Base-by-base conservation (phyloP, 2,113 vertebrate species). In the Thomomys bottae region DNA sequence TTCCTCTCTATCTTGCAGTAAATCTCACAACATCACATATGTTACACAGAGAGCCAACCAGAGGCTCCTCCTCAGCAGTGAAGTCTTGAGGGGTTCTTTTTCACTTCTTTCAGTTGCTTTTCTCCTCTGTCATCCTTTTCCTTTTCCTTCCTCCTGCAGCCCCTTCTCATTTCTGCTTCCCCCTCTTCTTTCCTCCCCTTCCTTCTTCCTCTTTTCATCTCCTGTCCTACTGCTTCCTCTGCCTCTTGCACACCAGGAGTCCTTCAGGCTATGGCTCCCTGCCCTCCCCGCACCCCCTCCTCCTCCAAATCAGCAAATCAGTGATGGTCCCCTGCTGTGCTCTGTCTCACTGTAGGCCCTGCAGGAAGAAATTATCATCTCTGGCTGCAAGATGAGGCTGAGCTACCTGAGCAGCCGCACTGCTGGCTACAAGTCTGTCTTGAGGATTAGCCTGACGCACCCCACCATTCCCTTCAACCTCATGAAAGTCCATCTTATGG, bases 401-500 rank as follows among this genome's bases (percentile, higher is more conserved):
- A 97, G 98, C 96, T 99, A 99, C 96, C 97, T 99, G 95, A 99
- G 99, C 97, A 99, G 99, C 85, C 98, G 99, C 76, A 99, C 99
- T 3, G 96, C 99, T 0, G 99, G 99, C 94, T 99, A 99, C 96
- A 99, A 99, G 95, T 99, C 99, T 0, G 98, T 99, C 59, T 98
- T 99, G 93, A 97, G 98, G 95, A 98, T 99, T 95, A 98, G 98
- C 92, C 98, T 99, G 96, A 99, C 99, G 30, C 99, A 99, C 94
- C 97, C 98, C 67, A 98, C 98, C 89, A 99, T 99, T 94, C 99
- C 99, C 45, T 99, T 99, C 98, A 99, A 99, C 98, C 98, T 99
- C 96, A 99, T 99, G 99, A 99, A 99, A 97, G 99, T 99, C 81
- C 99, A 99, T 96, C 99, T 99, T 82, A 99, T 99, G 98, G 99